These are phyloP conservation scores for Zootermopsis nevadensis DNA, from an alignment of 2,888 invertebrate species.

Conservation along the genomic window DNA sequence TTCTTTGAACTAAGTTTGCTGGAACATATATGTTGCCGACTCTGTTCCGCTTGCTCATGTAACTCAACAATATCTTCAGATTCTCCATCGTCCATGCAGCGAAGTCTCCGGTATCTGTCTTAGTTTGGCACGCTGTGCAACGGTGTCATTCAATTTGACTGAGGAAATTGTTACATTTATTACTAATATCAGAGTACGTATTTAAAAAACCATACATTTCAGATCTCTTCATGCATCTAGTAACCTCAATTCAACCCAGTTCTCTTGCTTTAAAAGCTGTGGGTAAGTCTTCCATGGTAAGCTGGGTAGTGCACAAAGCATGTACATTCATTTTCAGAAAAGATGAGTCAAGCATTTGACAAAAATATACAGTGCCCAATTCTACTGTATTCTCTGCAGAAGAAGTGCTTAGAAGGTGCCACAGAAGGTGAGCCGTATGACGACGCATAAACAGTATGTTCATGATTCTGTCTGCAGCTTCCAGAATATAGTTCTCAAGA, in stretches of 20 bases:
- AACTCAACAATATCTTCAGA: background rate
- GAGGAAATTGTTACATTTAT: background rate
- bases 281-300: constrained; percentile 8
- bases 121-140: background rate
- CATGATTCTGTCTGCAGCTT: background rate
- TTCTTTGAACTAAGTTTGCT: constrained; percentile 7
- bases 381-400: background rate
- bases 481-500: background rate
- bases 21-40: background rate
- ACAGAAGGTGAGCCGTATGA: background rate
- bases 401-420: background rate
- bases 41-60: background rate
- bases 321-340: background rate
- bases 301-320: background rate
- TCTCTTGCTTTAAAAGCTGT: background rate
- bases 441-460: background rate
- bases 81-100: background rate
- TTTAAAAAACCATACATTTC: background rate
- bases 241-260: background rate
- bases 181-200: background rate
- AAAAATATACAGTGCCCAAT: background rate
- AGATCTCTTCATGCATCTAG: background rate
- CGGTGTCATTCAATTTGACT: background rate
- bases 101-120: background rate
- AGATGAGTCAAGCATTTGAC: background rate